Evolutionary conservation across 1,140 invertebrate species (phyloP).

Genomic region (Homarus americanus): DNA sequence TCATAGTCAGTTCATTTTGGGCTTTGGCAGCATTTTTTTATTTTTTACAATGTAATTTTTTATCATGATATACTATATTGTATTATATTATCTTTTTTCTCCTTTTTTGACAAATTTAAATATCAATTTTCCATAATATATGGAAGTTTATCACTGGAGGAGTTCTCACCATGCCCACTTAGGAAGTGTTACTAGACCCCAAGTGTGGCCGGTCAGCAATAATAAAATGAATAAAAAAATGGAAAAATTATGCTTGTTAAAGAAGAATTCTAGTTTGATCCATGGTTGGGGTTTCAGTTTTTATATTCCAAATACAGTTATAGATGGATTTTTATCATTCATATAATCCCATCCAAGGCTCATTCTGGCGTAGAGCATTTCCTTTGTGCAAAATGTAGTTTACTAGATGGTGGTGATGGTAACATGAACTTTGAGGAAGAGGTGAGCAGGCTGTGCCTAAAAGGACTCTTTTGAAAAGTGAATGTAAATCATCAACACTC

Average conservation of each 20-base stretch:
- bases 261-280: not conserved
- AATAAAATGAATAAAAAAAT: not conserved
- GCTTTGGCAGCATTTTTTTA: slow-evolving; percentile 35
- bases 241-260: not conserved
- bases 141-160: slow-evolving; percentile 40
- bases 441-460: not conserved
- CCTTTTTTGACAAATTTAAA: slow-evolving; percentile 13
- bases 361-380: not conserved
- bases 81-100: not conserved
- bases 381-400: not conserved
- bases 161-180: slow-evolving; percentile 64
- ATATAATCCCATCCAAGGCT: not conserved
- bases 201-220: slow-evolving; percentile 52
- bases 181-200: slow-evolving; percentile 31
- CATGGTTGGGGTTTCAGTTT: not conserved
- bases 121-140: slow-evolving; percentile 10
- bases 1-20: slow-evolving; percentile 44
- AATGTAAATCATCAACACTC: not conserved
- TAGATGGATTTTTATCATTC: not conserved
- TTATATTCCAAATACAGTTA: not conserved
- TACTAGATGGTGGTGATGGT: not conserved
- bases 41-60: not conserved
- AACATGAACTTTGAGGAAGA: not conserved
- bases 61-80: not conserved
- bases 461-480: no score